Evolutionary conservation across 2,113 vertebrate genomes (phyloP).

Genomic region (Varanus komodoensis): DNA sequence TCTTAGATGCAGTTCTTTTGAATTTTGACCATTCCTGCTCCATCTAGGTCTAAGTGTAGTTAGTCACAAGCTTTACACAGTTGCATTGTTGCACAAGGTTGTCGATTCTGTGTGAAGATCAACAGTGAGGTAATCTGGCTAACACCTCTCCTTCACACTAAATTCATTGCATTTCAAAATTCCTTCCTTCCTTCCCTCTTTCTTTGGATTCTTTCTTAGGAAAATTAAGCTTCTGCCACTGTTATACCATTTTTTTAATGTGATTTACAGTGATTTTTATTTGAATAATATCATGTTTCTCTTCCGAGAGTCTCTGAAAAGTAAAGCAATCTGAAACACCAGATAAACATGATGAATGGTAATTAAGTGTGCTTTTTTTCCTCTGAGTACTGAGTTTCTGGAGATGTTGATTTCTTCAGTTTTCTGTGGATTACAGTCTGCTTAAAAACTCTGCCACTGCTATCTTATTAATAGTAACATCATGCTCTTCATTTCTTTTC

Average conservation of each 20-base stretch:
- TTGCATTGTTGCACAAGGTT: not conserved
- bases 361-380: not conserved
- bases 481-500: constrained; percentile 22
- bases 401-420: not conserved
- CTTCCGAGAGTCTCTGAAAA: not conserved
- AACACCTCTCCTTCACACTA: not conserved
- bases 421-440: not conserved
- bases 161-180: not conserved
- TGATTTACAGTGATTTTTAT: not conserved
- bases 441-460: not conserved
- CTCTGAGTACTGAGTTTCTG: not conserved
- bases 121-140: not conserved
- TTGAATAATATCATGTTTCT: not conserved
- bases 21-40: not conserved
- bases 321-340: not conserved
- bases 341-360: not conserved
- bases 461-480: constrained; percentile 16
- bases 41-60: not conserved
- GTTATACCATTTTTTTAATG: not conserved
- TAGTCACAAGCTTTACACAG: not conserved
- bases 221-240: not conserved
- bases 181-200: not conserved
- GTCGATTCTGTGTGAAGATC: not conserved
- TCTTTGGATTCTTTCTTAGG: not conserved
- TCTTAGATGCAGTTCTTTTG: not conserved